A percentile compares a stretch with the other conserved stretches of the same genome.
These are phyloP conservation scores for Lamellibrachia satsuma DNA, from an alignment of 2,888 invertebrate genomes.

Conservation along the genomic window DNA sequence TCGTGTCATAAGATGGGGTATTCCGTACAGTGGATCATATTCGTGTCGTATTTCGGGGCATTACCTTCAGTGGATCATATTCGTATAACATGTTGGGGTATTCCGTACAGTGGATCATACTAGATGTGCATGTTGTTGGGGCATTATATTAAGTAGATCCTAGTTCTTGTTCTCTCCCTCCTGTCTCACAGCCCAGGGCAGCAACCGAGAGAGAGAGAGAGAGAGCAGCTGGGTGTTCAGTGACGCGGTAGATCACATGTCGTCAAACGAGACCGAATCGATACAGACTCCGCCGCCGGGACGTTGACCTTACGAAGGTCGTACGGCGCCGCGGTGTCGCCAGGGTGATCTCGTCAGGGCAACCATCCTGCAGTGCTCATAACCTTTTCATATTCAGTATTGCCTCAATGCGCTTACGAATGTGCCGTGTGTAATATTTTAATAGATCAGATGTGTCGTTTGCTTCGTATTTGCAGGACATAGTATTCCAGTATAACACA, in stretches of 20 bases:
- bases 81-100: not conserved
- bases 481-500: not conserved
- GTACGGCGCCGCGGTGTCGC: not conserved
- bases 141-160: not conserved
- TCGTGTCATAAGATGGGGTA: not conserved
- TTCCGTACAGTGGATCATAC: not conserved
- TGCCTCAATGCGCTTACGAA: not conserved
- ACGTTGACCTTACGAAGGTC: not conserved
- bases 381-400: not conserved
- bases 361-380: not conserved
- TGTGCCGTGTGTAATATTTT: not conserved
- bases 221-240: not conserved
- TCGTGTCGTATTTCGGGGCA: not conserved
- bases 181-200: too few relatives aligned
- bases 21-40: not conserved
- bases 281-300: not conserved
- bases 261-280: slow-evolving; percentile 1
- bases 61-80: not conserved
- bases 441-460: not conserved
- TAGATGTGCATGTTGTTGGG: not conserved
- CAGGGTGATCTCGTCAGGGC: not conserved
- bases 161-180: not conserved
- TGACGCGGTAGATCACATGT: not conserved
- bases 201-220: not conserved
- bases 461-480: not conserved